Conservation (phyloP, 2,888 invertebrate species). For the Drymonia ruficornis region DNA sequence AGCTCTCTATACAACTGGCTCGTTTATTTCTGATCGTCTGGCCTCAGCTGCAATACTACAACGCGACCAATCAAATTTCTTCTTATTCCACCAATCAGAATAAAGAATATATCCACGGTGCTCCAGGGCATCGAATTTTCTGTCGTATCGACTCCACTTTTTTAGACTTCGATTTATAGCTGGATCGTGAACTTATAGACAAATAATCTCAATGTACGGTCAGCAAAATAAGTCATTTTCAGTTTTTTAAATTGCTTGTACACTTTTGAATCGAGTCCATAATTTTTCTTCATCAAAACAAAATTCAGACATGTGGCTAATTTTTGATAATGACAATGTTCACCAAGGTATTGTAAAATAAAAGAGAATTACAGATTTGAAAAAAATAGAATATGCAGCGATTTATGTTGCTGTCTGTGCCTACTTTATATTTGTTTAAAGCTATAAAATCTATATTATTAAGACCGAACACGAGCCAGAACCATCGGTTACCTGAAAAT, state of each 20-base stretch:
- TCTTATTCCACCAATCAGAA: too few relatives aligned
- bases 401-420: too few relatives aligned
- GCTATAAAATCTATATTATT: background rate
- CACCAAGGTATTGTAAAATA: too few relatives aligned
- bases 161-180: background rate
- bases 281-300: too few relatives aligned
- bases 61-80: background rate
- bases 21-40: slow-evolving; percentile 35
- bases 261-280: too few relatives aligned
- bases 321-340: too few relatives aligned
- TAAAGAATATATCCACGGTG: too few relatives aligned
- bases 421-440: background rate
- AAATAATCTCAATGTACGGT: slow-evolving; percentile 1
- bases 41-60: slow-evolving; percentile 35
- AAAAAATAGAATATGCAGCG: too few relatives aligned
- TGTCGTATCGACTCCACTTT: background rate
- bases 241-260: too few relatives aligned
- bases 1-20: slow-evolving; percentile 18
- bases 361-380: too few relatives aligned
- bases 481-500: background rate
- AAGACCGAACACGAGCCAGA: background rate
- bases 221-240: too few relatives aligned
- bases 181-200: background rate
- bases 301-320: too few relatives aligned
- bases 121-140: background rate